Evolutionary conservation across 1,140 invertebrate genomes (phyloP), one percentile per base, ranked within the genome.

Genomic region (Forficula auricularia): DNA sequence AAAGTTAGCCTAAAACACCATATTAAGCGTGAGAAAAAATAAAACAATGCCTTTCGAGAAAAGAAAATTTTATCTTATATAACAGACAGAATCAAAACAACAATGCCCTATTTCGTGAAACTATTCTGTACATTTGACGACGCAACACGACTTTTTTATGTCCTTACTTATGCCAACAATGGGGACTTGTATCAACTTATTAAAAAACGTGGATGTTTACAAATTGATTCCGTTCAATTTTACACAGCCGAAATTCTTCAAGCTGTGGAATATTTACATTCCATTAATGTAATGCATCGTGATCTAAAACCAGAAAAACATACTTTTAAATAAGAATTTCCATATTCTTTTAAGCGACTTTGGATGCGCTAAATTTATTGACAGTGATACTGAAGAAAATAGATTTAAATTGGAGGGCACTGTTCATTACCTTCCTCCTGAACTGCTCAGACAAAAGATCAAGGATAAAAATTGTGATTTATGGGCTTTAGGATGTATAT

Each of bases 221-320:
- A 50, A 53, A 71, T 75, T 56, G 58, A 63, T 31, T 69, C 72
- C 57, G 69, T 72, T 43, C 59, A 73, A 48, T 77, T 77, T 61
- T 77, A 79, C 57, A 74, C 71, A 46, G 71, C 72, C 54, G 73
- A 79, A 64, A 75, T 77, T 48, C 72, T 78, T 22, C 61, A 78
- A 46, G 73, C 73, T 22, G 70, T 79, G 55, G 74, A 78, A 57
- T 79, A 77, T 59, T 62, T 77, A 47, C 75, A 77, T 58, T 68
- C 70, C 54, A 61, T 78, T 56, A 72, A 79, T 64, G 64, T 79
- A 47, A 71, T 77, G 53, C 77, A 77, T 58, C 58, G 73, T 54
- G 72, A 78, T 65, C 62, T 77, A 50, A 78, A 79, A 59, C 76
- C 76, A 42, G 75, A 78, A 62, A 78, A 78, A n/a, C 62, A 57